Evolutionary conservation across 2,797 vertebrate genomes (phyloP).

Genomic region (Hapalemur alaotrensis): DNA sequence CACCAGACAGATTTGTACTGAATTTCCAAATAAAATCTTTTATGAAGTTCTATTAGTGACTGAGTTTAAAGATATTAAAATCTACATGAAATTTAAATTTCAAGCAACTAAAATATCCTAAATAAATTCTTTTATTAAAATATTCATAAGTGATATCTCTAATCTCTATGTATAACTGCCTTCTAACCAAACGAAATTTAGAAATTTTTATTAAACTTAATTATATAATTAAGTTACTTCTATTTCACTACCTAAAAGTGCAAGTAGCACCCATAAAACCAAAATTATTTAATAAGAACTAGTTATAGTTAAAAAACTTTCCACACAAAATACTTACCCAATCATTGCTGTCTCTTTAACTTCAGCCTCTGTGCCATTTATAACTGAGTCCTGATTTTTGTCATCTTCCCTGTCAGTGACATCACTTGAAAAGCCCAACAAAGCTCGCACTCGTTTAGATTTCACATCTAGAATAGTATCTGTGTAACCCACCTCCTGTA

Average conservation of each 20-base stretch:
- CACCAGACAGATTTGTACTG: not conserved
- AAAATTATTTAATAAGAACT: constrained; percentile 51
- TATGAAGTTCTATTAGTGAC: constrained; percentile 27
- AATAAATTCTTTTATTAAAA: constrained; percentile 47
- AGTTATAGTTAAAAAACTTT: constrained; percentile 23
- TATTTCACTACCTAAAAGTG: not conserved
- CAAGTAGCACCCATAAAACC: not conserved
- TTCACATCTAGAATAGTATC: constrained; percentile 99
- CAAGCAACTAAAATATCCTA: constrained; percentile 38
- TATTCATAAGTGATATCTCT: not conserved
- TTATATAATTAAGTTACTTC: constrained; percentile 21
- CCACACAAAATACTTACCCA: constrained; percentile 86
- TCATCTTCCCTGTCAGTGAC: constrained; percentile 90
- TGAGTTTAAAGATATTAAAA: constrained; percentile 55
- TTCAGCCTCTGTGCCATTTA: constrained; percentile 95
- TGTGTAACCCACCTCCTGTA: constrained; percentile 99
- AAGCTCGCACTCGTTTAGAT: constrained; percentile 94
- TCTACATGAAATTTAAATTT: constrained; percentile 13
- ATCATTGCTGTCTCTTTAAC: constrained; percentile 91
- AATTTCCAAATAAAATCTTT: constrained; percentile 44
- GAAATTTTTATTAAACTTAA: not conserved
- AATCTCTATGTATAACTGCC: not conserved
- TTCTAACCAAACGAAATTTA: constrained; percentile 36
- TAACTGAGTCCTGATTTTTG: constrained; percentile 91
- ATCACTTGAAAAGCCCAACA: constrained; percentile 94